A percentile compares a stretch with the other conserved stretches of the same genome.
Evolutionary conservation across 2,797 vertebrate species (phyloP).

Genomic region (Acanthis flammea): DNA sequence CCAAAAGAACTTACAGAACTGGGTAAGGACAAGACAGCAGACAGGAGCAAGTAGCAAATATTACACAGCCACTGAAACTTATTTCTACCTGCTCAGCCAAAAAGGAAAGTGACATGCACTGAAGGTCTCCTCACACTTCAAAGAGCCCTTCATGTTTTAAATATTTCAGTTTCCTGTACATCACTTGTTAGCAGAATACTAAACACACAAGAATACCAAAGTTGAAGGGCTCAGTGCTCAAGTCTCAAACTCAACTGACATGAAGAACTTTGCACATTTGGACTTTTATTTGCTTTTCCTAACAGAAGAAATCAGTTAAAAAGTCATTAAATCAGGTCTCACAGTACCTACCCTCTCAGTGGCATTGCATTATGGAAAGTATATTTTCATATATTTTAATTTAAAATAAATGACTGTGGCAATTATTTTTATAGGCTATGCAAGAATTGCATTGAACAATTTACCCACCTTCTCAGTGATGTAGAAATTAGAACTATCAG

Average conservation of each 20-base stretch:
- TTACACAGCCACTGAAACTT: not conserved
- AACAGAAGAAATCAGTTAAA: not conserved
- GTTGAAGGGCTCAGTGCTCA: not conserved
- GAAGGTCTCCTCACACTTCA: not conserved
- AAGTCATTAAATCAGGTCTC: not conserved
- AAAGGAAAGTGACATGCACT: not conserved
- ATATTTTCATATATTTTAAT: not conserved
- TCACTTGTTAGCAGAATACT: not conserved
- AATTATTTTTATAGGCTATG: not conserved
- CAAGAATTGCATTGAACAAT: not conserved
- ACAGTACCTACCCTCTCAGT: not conserved
- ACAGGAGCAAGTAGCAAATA: not conserved
- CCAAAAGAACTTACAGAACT: not conserved
- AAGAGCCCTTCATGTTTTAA: not conserved
- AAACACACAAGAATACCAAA: not conserved
- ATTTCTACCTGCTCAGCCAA: not conserved
- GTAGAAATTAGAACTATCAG: constrained; percentile 94
- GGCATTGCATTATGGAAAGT: not conserved
- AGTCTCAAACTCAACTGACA: not conserved
- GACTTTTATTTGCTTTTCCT: not conserved
- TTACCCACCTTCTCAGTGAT: constrained; percentile 95
- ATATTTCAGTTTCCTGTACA: not conserved
- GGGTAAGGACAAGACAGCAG: not conserved
- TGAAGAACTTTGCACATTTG: not conserved
- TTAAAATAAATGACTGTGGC: not conserved